A percentile compares a stretch with the other conserved stretches of the same genome.
Evolutionary conservation across 2,888 invertebrate genomes (phyloP).

Genomic region (Omphaloscelis lunosa): DNA sequence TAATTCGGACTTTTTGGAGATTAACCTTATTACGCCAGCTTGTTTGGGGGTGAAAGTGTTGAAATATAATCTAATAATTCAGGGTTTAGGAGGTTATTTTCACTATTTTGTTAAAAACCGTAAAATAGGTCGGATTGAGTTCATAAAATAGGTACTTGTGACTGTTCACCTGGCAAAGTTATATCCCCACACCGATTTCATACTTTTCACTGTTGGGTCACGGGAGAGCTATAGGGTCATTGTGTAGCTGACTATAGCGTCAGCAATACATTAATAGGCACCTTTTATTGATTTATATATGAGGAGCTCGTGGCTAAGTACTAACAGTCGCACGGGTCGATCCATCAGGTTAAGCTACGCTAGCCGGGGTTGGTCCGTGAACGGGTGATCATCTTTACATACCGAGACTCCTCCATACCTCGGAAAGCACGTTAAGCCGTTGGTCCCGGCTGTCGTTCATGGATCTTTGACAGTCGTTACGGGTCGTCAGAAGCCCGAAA

Average conservation of each 20-base stretch:
- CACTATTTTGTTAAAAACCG: background rate
- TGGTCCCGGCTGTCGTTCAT: too few species aligned
- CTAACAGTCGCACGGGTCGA: too few species aligned
- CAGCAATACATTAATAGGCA: background rate
- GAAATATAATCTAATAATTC: slow-evolving; percentile 69
- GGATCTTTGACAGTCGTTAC: too few species aligned
- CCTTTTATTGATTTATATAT: background rate
- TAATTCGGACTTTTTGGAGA: slow-evolving; percentile 75
- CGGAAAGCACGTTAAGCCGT: too few species aligned
- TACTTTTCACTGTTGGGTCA: too few species aligned
- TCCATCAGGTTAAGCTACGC: too few species aligned
- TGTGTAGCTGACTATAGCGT: background rate
- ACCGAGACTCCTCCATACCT: too few species aligned
- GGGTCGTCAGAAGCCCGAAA: too few species aligned
- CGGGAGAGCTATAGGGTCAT: background rate
- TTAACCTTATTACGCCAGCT: slow-evolving; percentile 75
- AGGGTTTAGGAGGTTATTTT: slow-evolving; percentile 40
- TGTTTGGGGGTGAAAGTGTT: slow-evolving; percentile 68
- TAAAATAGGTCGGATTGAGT: background rate
- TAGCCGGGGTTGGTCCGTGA: too few species aligned
- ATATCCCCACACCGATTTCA: background rate
- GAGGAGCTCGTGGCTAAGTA: too few species aligned
- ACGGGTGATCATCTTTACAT: too few species aligned
- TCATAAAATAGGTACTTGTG: background rate
- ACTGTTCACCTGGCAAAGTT: background rate